phyloP scores from a whole-genome alignment of 2,888 invertebrate genomes.

The Hydraecia micacea region DNA sequence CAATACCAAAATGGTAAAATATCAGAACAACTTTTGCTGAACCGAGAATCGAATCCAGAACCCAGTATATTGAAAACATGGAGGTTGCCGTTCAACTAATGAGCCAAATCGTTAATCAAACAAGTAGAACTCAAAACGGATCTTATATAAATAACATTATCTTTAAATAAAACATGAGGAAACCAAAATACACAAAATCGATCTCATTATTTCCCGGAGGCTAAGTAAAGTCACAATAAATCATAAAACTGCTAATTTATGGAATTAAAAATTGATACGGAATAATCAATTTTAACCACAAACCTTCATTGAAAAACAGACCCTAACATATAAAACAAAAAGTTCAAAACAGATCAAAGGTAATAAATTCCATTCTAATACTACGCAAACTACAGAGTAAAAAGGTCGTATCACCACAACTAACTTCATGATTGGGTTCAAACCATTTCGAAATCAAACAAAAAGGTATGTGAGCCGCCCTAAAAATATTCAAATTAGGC shows the following conservation, averaged over 20 bases:
- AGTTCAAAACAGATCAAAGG: conserved; percentile 30
- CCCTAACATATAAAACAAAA: conserved; percentile 37
- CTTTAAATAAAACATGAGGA: conserved; percentile 2
- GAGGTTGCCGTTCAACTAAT: too few species aligned
- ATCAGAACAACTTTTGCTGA: not conserved
- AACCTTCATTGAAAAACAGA: conserved; percentile 23
- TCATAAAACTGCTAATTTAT: conserved; percentile 61
- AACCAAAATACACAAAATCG: conserved; percentile 40
- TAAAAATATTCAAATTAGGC: conserved; percentile 59
- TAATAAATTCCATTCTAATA: conserved; percentile 49
- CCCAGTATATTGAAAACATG: not conserved
- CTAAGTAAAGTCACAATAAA: conserved; percentile 48
- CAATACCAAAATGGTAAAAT: not conserved
- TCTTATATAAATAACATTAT: not conserved
- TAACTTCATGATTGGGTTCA: conserved; percentile 44
- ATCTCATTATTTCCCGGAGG: conserved; percentile 39
- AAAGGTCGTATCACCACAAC: conserved; percentile 44
- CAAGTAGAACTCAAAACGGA: not conserved
- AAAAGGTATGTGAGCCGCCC: conserved; percentile 32
- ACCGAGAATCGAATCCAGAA: conserved; percentile 13
- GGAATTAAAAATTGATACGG: conserved; percentile 53
- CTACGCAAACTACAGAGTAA: conserved; percentile 41
- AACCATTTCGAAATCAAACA: conserved; percentile 50
- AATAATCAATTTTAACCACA: conserved; percentile 34
- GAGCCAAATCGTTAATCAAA: not conserved